Evolutionary conservation across 2,797 vertebrate genomes (phyloP).

Genomic region (Molothrus ater): DNA sequence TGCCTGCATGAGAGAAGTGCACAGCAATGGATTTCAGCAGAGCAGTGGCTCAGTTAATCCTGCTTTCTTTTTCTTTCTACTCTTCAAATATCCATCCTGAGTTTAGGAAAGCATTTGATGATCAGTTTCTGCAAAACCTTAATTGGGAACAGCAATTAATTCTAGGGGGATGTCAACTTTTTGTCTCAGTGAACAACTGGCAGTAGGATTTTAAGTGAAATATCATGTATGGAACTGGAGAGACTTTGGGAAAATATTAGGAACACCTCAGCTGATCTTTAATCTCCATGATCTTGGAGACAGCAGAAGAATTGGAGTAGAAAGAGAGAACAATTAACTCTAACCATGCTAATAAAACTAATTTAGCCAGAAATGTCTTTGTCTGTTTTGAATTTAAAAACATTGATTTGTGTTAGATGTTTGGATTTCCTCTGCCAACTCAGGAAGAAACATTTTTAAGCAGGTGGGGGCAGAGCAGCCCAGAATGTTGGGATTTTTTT

Average conservation of each 20-base stretch:
- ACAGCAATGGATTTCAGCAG: not conserved
- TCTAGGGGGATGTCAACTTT: not conserved
- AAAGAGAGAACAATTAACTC: not conserved
- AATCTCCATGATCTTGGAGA: not conserved
- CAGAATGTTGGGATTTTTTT: not conserved
- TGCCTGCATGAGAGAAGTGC: not conserved
- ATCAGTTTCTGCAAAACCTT: not conserved
- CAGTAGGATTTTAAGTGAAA: not conserved
- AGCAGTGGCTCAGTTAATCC: not conserved
- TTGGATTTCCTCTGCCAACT: not conserved
- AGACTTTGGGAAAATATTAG: not conserved
- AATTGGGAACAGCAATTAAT: not conserved
- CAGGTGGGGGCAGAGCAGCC: not conserved
- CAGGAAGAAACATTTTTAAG: not conserved
- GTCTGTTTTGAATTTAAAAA: not conserved
- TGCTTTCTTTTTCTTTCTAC: not conserved
- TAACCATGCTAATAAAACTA: not conserved
- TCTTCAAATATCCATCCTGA: not conserved
- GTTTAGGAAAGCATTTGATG: not conserved
- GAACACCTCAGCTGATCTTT: not conserved
- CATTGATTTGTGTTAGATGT: fast-evolving
- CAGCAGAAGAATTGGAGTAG: not conserved
- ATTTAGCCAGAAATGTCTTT: not conserved
- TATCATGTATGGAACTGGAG: not conserved
- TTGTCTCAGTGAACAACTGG: not conserved